Evolutionary conservation across 1,140 invertebrate species (phyloP).

Genomic region (Parapsyche elsis): DNA sequence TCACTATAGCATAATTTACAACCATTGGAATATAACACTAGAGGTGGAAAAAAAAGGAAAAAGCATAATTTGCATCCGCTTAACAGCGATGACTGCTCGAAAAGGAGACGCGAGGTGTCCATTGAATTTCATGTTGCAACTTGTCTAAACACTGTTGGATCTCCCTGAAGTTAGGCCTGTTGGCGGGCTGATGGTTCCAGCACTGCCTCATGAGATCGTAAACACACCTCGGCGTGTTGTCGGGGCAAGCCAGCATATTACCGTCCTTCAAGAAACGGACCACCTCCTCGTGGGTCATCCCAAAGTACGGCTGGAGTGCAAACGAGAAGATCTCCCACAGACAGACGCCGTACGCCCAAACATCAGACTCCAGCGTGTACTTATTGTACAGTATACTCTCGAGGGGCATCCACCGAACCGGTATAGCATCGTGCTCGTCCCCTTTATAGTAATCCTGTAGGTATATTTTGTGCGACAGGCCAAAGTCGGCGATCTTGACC

Average conservation of each 20-base stretch:
- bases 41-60: background rate
- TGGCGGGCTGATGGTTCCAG: constrained; percentile 87
- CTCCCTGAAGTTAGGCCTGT: constrained; percentile 85
- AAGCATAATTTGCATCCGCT: background rate
- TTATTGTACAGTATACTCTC: constrained; percentile 95
- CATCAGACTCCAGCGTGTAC: constrained; percentile 92
- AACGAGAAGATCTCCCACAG: constrained; percentile 96
- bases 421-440: constrained; percentile 93
- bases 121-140: constrained; percentile 71
- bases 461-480: constrained; percentile 92
- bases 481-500: constrained; percentile 97
- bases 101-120: constrained; percentile 43
- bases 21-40: constrained; percentile 18
- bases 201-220: constrained; percentile 94
- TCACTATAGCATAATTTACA: background rate
- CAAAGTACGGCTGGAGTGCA: constrained; percentile 93
- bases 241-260: constrained; percentile 86
- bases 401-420: constrained; percentile 95
- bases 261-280: constrained; percentile 93
- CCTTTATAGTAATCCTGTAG: constrained; percentile 92
- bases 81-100: constrained; percentile 42
- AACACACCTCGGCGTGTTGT: constrained; percentile 89
- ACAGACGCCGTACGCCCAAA: constrained; percentile 94
- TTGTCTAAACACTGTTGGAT: constrained; percentile 77
- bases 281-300: constrained; percentile 95